phyloP scores from a whole-genome alignment of 2,797 vertebrate species.

The Columba guinea region DNA sequence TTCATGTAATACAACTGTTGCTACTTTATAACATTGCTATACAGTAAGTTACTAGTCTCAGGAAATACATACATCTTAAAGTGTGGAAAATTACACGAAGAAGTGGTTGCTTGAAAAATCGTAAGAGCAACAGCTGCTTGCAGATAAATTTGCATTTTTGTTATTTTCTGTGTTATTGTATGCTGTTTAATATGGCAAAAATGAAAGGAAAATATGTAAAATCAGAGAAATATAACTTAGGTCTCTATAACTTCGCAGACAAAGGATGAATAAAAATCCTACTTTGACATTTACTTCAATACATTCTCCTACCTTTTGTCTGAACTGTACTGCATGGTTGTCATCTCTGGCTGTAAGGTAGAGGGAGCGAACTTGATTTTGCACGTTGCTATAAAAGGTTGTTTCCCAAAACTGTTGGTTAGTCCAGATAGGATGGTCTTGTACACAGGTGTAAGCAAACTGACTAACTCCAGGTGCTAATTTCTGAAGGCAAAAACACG shows the following conservation, averaged over 20 bases:
- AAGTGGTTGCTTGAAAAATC: background rate
- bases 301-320: slow-evolving; percentile 81
- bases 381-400: slow-evolving; percentile 95
- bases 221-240: background rate
- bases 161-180: background rate
- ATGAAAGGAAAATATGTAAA: background rate
- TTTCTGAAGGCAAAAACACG: slow-evolving; percentile 81
- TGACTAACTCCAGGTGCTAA: slow-evolving; percentile 93
- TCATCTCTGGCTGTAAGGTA: slow-evolving; percentile 88
- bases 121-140: background rate
- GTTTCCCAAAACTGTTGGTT: slow-evolving; percentile 99
- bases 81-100: background rate
- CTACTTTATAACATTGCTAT: background rate
- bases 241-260: background rate
- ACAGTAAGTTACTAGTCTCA: background rate
- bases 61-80: background rate
- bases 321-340: slow-evolving; percentile 74
- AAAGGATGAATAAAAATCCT: background rate
- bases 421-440: slow-evolving; percentile 97
- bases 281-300: background rate
- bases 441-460: slow-evolving; percentile 97
- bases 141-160: background rate
- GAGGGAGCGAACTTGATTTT: slow-evolving; percentile 92
- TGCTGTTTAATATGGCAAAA: background rate
- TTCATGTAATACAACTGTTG: background rate